Base-by-base conservation (phyloP, 2,888 invertebrate species). In the Linyphia triangularis region DNA sequence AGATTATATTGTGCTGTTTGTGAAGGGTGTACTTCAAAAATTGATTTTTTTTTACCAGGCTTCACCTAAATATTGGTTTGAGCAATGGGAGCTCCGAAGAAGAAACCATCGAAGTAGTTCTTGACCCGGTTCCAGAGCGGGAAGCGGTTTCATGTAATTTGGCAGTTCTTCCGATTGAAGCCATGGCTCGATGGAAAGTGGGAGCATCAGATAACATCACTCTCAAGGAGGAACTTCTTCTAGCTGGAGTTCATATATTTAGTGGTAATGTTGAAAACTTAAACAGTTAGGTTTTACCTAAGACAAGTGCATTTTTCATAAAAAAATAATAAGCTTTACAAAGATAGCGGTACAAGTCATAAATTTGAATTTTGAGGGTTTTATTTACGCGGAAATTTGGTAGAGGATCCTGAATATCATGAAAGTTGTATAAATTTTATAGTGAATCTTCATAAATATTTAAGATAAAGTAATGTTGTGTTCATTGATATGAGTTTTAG, bases 111-210 rank as follows among this genome's bases (percentile, higher is more conserved):
- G 81, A 88, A 5, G 69, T 88, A 1, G 57, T 69, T 10, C 51
- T 88, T 6, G 86, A 86, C 24, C 86, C 86, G 3, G 67, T 88
- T 16, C 63, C 82, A 0, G 88, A 83, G 24, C 26, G 81, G n/a
- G 88, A 88, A 28, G 88, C 88, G 10, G 82, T 83, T 3, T 88
- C 88, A 5, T 88, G 88, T 7, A 83, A 83, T 22, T 26, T 70
- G 6, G 75, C 81, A 5, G 69, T 77, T 16, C 24, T 83, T 9
- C 88, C 88, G 1, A 59, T 86, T 5, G 79, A 86, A 37, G 69
- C 86, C 3, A 73, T 81, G 86, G 79, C 86, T 22, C 72, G 63
- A 13, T 81, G 86, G 86, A 81, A 79, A 57, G 73, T 86, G 1
- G 81, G 81, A 24, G 4, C 73, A 0, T 7, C 51, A 5, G 81